A percentile compares a stretch with the other conserved stretches of the same genome.
Evolutionary conservation across 1,140 invertebrate species (phyloP).

Genomic region (Nasonia vitripennis): DNA sequence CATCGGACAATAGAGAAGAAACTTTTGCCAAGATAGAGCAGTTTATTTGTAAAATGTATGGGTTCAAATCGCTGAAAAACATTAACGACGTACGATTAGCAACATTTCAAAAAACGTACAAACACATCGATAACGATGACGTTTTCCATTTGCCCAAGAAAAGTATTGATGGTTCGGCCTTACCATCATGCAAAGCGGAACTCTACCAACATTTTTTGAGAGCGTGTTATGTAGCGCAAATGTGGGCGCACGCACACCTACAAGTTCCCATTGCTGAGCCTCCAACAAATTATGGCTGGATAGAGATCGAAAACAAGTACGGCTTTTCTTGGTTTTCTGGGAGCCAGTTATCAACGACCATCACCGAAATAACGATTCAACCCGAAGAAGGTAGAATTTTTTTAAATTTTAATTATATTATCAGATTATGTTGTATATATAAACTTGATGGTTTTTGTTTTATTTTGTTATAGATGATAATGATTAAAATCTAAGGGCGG

Average conservation of each 20-base stretch:
- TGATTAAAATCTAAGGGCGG: neutral
- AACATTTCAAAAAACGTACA: conserved; percentile 26
- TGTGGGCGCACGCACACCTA: neutral
- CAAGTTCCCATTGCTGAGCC: neutral
- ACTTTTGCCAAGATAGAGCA: conserved; percentile 26
- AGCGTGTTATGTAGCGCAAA: neutral
- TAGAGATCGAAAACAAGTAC: neutral
- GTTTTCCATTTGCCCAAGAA: neutral
- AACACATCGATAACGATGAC: neutral
- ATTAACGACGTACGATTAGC: conserved; percentile 47
- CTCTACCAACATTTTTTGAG: neutral
- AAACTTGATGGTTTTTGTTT: neutral
- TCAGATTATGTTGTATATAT: neutral
- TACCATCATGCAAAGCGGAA: conserved; percentile 7
- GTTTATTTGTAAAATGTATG: conserved; percentile 52
- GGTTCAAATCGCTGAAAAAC: neutral
- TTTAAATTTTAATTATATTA: neutral
- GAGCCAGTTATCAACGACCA: neutral
- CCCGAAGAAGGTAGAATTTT: neutral
- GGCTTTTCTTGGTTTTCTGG: conserved; percentile 8
- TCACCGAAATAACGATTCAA: neutral
- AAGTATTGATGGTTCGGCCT: conserved; percentile 8
- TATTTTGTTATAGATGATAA: neutral
- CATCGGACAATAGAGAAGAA: neutral
- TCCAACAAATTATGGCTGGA: conserved; percentile 7